Evolutionary conservation across 2,113 vertebrate species (phyloP), one percentile per base, ranked within the genome.

Genomic region (Paramisgurnus dabryanus): DNA sequence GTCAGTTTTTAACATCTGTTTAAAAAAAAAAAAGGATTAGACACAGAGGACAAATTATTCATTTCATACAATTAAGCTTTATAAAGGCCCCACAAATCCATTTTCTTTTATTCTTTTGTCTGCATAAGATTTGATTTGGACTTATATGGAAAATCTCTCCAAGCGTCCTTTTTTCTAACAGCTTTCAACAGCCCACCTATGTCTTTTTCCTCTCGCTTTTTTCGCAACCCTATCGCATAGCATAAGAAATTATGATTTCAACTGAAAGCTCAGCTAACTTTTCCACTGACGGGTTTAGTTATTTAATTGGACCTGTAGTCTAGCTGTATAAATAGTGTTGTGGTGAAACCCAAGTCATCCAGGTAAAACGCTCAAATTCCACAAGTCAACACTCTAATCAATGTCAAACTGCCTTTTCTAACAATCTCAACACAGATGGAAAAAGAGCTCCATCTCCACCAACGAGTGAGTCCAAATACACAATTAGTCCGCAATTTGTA

Each of bases 401-500:
- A 83, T 82, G 89, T 92, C 91, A 90, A 90, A 79, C 87, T 88
- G 89, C 88, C 89, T 88, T 84, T 88, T 86, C 83, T 83, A 2
- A 18, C 61, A 7, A 87, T 86, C 76, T 55, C 80, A 84, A 84
- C 53, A 82, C 76, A 82, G 89, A 83, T 85, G 89, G 88, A 90
- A 92, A 91, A 89, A 91, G 84, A 83, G 86, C 87, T 88, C 84
- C 76, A 85, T 89, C 86, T 76, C 80, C 78, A 84, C 88, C 82
- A 88, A 88, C 76, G 80, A 88, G 81, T 89, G 82, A 86, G 81
- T 88, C 89, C 91, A 93, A 93, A 91, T 91, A 92, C 90, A 90
- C 91, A 91, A 89, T 92, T 92, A 91, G 89, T 88, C 88, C 87
- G 89, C 89, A 86, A 89, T 91, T 89, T 89, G 91, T 88, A 89